These are phyloP conservation scores for Anthophora plumipes DNA, from an alignment of 2,888 invertebrate genomes.

Conservation along the genomic window DNA sequence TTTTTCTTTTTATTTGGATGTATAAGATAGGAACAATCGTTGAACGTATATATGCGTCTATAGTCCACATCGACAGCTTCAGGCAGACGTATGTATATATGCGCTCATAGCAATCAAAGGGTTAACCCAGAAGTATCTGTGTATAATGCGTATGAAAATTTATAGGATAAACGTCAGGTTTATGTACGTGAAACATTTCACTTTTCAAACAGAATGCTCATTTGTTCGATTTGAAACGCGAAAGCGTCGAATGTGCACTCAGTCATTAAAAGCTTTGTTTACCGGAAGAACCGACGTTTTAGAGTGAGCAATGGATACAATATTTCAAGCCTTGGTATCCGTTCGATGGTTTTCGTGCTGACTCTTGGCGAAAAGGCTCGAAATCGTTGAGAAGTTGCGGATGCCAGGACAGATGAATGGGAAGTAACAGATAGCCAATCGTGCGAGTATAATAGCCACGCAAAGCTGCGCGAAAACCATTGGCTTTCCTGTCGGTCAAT, in stretches of 20 bases:
- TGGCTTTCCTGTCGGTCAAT: slow-evolving; percentile 41
- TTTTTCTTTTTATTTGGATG: no score
- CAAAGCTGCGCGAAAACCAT: slow-evolving; percentile 73
- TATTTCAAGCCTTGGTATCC: slow-evolving; percentile 66
- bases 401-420: slow-evolving; percentile 62
- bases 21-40: no score
- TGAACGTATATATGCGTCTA: no score
- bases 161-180: not conserved
- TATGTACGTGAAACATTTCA: not conserved
- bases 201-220: not conserved
- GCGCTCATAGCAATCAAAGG: no score
- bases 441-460: slow-evolving; percentile 75
- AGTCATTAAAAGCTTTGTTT: slow-evolving; percentile 68
- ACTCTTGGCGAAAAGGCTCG: slow-evolving; percentile 67
- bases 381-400: slow-evolving; percentile 68
- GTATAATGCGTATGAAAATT: no score
- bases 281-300: slow-evolving; percentile 62
- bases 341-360: slow-evolving; percentile 61
- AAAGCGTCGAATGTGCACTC: slow-evolving; percentile 10
- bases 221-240: slow-evolving; percentile 11
- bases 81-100: no score
- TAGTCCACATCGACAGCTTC: no score
- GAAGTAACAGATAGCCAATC: slow-evolving; percentile 74
- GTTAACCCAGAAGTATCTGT: no score
- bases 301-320: slow-evolving; percentile 63